Conservation (phyloP, 1,140 invertebrate species). For the Archegozetes longisetosus region DNA sequence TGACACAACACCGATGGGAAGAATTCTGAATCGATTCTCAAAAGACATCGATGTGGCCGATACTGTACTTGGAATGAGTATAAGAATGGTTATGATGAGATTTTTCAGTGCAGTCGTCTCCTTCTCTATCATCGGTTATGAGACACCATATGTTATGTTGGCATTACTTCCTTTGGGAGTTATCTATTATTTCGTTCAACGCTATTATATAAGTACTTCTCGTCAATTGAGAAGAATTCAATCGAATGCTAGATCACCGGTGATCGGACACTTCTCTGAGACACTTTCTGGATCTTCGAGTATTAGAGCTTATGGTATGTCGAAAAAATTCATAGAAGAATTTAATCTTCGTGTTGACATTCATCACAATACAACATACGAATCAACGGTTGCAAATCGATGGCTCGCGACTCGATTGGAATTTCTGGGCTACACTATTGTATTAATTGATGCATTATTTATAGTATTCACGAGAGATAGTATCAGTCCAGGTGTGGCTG, state of each 20-base stretch:
- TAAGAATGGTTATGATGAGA: conserved; percentile 29
- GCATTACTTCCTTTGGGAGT: conserved; percentile 67
- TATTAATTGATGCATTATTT: conserved; percentile 52
- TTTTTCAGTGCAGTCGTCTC: conserved; percentile 59
- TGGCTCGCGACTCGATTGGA: conserved; percentile 31
- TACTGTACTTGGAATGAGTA: conserved; percentile 33
- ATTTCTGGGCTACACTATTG: conserved; percentile 26
- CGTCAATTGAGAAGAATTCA: conserved; percentile 36
- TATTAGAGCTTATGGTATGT: conserved; percentile 27
- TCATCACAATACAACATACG: conserved; percentile 33
- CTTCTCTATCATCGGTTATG: conserved; percentile 40
- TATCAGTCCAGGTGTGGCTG: conserved; percentile 57
- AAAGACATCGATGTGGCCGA: conserved; percentile 36
- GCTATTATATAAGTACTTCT: conserved; percentile 34
- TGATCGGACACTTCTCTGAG: conserved; percentile 35
- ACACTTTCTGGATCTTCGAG: conserved; percentile 29
- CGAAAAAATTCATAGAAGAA: conserved; percentile 26
- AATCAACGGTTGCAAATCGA: conserved; percentile 22
- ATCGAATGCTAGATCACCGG: conserved; percentile 34
- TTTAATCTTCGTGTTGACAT: conserved; percentile 35
- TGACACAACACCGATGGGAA: conserved; percentile 43
- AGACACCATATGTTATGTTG: conserved; percentile 62
- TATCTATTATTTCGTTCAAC: conserved; percentile 50
- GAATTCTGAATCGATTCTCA: conserved; percentile 48
- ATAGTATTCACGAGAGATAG: conserved; percentile 54